phyloP scores from a whole-genome alignment of 1,140 invertebrate species.

The Dysdera silvatica region DNA sequence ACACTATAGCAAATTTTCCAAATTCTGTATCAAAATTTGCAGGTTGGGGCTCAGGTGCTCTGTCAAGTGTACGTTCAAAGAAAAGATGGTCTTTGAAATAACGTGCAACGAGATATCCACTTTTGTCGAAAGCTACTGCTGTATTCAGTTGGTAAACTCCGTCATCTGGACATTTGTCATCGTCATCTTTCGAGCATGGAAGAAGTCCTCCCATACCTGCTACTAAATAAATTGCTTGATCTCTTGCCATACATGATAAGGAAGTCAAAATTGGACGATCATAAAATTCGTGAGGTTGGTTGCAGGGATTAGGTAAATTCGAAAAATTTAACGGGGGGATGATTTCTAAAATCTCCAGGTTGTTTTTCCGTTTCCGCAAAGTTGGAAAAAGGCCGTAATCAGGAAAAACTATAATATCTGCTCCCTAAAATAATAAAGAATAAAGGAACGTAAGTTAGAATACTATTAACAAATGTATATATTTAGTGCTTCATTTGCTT shows the following conservation, averaged over 20 bases:
- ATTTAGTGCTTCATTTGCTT: too few species aligned
- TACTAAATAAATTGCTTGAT: constrained; percentile 54
- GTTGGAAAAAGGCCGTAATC: constrained; percentile 51
- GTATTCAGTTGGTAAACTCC: constrained; percentile 58
- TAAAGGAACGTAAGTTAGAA: too few species aligned
- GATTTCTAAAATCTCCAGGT: neutral
- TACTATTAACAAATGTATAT: too few species aligned
- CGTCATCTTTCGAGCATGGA: too few species aligned
- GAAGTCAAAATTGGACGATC: constrained; percentile 34
- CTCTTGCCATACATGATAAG: constrained; percentile 52
- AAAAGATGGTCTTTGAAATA: constrained; percentile 71
- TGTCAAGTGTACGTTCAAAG: constrained; percentile 49
- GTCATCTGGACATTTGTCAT: constrained; percentile 38
- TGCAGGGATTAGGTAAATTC: constrained; percentile 16
- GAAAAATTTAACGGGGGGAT: constrained; percentile 8
- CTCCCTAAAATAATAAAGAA: constrained; percentile 46
- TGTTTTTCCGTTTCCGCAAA: neutral
- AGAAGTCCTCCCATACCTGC: constrained; percentile 65
- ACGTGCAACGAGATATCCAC: constrained; percentile 52
- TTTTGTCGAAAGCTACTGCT: constrained; percentile 61
- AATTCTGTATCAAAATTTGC: constrained; percentile 52
- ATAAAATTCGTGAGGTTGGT: neutral
- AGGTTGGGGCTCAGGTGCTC: constrained; percentile 46
- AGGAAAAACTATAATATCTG: constrained; percentile 75
- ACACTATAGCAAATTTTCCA: constrained; percentile 61